These are phyloP conservation scores for Papilio dardanus DNA, from an alignment of 1,140 invertebrate genomes.

Conservation along the genomic window DNA sequence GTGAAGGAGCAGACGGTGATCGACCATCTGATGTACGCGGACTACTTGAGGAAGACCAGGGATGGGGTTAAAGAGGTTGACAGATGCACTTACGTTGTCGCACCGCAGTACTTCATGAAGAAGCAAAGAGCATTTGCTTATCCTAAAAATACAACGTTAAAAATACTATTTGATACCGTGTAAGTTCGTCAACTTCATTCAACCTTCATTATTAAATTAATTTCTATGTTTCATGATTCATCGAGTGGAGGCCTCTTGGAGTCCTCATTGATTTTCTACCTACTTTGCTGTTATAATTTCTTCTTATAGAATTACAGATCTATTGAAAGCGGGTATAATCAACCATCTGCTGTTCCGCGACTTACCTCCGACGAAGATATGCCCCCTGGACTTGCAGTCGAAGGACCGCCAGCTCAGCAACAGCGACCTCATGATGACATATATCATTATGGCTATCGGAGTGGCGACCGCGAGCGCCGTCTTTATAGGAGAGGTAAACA, in stretches of 20 bases:
- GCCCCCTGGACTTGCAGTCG: constrained; percentile 90
- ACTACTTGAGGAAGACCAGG: constrained; percentile 86
- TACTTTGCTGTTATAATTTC: constrained; percentile 21
- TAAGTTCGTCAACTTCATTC: too few relatives aligned
- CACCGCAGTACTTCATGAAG: constrained; percentile 85
- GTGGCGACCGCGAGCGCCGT: constrained; percentile 84
- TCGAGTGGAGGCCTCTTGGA: too few relatives aligned
- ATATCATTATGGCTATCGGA: constrained; percentile 86
- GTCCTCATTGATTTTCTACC: background rate
- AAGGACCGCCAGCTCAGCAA: constrained; percentile 90
- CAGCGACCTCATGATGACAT: constrained; percentile 87
- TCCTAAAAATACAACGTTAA: constrained; percentile 83
- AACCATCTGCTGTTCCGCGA: constrained; percentile 84
- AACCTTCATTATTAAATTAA: too few relatives aligned
- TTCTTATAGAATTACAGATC: constrained; percentile 83
- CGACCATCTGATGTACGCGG: constrained; percentile 85
- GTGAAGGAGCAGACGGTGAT: constrained; percentile 86
- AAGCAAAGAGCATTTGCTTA: constrained; percentile 88
- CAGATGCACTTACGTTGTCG: constrained; percentile 88
- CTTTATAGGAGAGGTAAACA: constrained; percentile 86
- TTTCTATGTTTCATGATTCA: too few relatives aligned
- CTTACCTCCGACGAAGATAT: constrained; percentile 88
- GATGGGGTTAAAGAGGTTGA: constrained; percentile 83
- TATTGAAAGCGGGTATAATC: constrained; percentile 89
- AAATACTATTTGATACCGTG: constrained; percentile 85